Evolutionary conservation across 2,113 vertebrate genomes (phyloP).

Genomic region (Prunella fulvescens): DNA sequence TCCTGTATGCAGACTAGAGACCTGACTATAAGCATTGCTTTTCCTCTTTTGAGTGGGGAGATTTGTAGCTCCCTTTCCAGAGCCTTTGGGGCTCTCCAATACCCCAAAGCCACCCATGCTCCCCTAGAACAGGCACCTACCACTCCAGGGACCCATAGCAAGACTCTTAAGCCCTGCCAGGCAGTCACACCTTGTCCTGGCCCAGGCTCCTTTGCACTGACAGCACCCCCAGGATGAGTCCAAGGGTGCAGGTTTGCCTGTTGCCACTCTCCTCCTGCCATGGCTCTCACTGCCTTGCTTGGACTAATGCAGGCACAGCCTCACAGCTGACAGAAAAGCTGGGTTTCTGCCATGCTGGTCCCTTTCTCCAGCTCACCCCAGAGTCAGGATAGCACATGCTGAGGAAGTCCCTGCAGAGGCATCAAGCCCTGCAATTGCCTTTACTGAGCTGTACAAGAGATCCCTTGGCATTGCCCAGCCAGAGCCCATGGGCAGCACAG

Average conservation of each 20-base stretch:
- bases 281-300: accelerated
- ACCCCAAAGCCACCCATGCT: accelerated
- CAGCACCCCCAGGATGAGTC: accelerated
- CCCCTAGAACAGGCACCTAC: not conserved
- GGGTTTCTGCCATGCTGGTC: not conserved
- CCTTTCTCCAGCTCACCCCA: not conserved
- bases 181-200: accelerated
- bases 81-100: not conserved
- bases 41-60: not conserved
- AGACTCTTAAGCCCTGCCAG: accelerated
- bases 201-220: accelerated
- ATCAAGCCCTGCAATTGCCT: not conserved
- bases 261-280: not conserved
- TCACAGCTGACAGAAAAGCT: not conserved
- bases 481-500: accelerated
- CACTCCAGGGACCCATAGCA: not conserved
- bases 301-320: accelerated
- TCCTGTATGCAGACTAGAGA: not conserved
- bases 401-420: not conserved
- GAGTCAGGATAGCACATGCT: not conserved
- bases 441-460: not conserved
- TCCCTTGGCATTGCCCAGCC: accelerated
- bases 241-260: not conserved
- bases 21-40: not conserved
- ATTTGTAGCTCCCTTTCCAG: not conserved